phyloP scores from a whole-genome alignment of 2,113 vertebrate species.

The Uria aalge region DNA sequence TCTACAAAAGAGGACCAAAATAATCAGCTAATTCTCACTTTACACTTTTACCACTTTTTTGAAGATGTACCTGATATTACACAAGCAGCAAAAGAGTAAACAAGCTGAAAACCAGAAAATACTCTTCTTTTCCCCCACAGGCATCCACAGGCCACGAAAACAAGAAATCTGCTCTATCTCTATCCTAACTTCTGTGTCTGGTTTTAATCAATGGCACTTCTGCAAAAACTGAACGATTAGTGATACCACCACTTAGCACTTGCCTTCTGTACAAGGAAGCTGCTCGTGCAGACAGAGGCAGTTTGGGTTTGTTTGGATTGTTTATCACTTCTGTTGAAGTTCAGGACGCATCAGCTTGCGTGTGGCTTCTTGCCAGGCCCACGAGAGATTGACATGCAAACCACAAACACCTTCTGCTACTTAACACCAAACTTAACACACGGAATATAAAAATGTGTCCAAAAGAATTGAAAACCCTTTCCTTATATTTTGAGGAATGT shows the following conservation, averaged over 20 bases:
- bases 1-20: background rate
- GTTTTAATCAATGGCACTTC: background rate
- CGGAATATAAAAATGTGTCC: background rate
- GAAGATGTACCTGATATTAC: background rate
- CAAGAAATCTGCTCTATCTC: background rate
- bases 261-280: background rate
- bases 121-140: background rate
- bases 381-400: conserved; percentile 1
- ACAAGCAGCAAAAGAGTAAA: conserved; percentile 22
- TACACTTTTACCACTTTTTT: background rate
- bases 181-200: background rate
- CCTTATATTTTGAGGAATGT: background rate
- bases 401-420: conserved; percentile 28
- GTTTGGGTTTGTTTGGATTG: background rate
- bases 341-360: background rate
- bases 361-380: conserved; percentile 16
- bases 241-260: background rate
- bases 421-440: background rate
- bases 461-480: background rate
- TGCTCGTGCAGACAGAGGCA: background rate
- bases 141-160: background rate
- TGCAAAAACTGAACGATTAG: background rate
- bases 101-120: conserved; percentile 4
- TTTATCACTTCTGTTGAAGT: background rate
- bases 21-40: background rate